Percentiles rank a stretch among this genome's conserved stretches.
These are phyloP conservation scores for Aethina tumida DNA, from an alignment of 1,140 invertebrate species.

Conservation along the genomic window DNA sequence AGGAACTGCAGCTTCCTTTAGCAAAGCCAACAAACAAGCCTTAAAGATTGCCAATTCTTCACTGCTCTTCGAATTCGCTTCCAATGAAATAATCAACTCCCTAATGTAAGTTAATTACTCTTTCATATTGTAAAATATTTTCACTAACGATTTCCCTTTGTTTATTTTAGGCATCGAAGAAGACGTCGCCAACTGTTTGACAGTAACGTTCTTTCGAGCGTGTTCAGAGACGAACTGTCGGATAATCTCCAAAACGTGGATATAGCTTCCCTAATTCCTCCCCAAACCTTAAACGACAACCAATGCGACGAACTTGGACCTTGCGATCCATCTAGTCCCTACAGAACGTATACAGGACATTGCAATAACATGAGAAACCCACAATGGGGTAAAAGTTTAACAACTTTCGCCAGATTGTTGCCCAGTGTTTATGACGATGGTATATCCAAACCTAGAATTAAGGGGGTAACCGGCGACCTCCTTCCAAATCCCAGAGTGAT, in stretches of 20 bases:
- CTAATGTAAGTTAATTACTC: conserved; percentile 39
- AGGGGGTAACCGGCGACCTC: conserved; percentile 55
- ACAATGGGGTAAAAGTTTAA: conserved; percentile 72
- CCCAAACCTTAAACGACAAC: conserved; percentile 35
- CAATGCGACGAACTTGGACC: conserved; percentile 55
- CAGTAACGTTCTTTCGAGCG: conserved; percentile 47
- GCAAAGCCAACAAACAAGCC: conserved; percentile 75
- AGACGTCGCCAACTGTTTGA: conserved; percentile 65
- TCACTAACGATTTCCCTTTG: conserved; percentile 3
- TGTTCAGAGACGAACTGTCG: conserved; percentile 56
- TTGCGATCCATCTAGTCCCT: conserved; percentile 74
- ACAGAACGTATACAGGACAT: conserved; percentile 73
- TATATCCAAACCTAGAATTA: conserved; percentile 64
- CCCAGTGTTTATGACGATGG: conserved; percentile 86
- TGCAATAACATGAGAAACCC: conserved; percentile 89
- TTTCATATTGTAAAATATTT: conserved; percentile 2
- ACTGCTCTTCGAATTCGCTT: conserved; percentile 77
- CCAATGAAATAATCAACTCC: conserved; percentile 69
- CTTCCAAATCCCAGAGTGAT: conserved; percentile 35
- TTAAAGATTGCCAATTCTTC: conserved; percentile 75
- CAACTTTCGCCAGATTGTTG: conserved; percentile 75
- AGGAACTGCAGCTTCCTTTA: conserved; percentile 80
- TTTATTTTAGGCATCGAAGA: conserved; percentile 37
- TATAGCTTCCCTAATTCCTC: conserved; percentile 43
- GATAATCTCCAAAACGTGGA: conserved; percentile 68